A percentile compares a stretch with the other conserved stretches of the same genome.
Conservation (phyloP, 1,140 invertebrate genomes). For the Oryctes rhinoceros region DNA sequence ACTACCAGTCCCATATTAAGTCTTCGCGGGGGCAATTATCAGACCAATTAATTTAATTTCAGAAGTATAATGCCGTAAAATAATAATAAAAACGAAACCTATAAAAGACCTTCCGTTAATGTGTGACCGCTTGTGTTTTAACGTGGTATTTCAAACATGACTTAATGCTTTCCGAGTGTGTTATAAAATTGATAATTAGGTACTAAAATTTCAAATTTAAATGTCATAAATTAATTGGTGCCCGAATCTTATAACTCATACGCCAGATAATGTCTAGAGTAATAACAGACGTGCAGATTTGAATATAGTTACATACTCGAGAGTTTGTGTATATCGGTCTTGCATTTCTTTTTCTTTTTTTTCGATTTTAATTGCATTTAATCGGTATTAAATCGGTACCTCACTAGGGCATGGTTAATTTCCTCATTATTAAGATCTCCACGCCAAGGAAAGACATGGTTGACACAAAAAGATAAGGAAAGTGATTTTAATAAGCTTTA, state of each 20-base stretch:
- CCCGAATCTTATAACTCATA: neutral
- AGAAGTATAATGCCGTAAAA: conserved; percentile 28
- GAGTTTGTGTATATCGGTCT: no score
- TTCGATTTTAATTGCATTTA: no score
- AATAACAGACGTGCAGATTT: no score
- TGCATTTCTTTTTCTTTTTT: no score
- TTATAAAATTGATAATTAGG: conserved; percentile 16
- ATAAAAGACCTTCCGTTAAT: neutral
- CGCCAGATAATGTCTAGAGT: no score
- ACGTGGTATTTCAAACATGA: conserved; percentile 7
- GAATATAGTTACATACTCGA: no score
- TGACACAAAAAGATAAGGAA: no score
- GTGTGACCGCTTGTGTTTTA: neutral
- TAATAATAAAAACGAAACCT: conserved; percentile 28
- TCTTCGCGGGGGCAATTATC: neutral
- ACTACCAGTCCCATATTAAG: neutral
- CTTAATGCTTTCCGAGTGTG: conserved; percentile 6
- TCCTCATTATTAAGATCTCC: no score
- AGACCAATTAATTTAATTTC: conserved; percentile 24
- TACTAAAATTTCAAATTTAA: conserved; percentile 26
- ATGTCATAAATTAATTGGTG: conserved; percentile 12
- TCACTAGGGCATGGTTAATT: no score
- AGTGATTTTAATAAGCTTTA: no score
- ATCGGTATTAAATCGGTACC: no score
- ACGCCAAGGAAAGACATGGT: no score